Evolutionary conservation across 2,113 vertebrate species (phyloP).

Genomic region (Nerophis lumbriciformis): DNA sequence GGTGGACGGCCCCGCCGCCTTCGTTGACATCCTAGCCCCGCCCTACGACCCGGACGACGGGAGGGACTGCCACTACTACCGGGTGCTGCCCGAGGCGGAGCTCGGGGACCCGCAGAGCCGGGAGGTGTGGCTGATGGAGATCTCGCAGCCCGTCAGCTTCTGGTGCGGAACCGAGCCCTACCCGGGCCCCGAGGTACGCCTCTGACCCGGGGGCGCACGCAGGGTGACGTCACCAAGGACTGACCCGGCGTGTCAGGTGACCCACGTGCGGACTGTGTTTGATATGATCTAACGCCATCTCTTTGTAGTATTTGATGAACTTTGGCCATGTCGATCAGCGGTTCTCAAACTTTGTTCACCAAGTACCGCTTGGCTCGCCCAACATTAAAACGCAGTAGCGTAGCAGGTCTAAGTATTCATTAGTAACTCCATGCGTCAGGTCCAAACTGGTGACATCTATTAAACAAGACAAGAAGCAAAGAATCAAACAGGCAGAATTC

Average conservation of each 20-base stretch:
- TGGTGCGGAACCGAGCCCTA: conserved; percentile 93
- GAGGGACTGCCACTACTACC: conserved; percentile 93
- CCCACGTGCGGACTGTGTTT: too few species aligned
- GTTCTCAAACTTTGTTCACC: too few species aligned
- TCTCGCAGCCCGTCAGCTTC: conserved; percentile 85
- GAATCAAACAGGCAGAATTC: too few species aligned
- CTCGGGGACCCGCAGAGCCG: conserved; percentile 6
- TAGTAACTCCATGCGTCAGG: too few species aligned
- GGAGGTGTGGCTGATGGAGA: conserved; percentile 85
- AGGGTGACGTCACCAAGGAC: neutral
- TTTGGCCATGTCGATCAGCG: too few species aligned
- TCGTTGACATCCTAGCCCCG: conserved; percentile 92
- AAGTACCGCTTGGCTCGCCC: too few species aligned
- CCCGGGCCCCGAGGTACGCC: conserved; percentile 81
- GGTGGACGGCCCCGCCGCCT: conserved; percentile 86
- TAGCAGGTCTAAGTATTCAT: too few species aligned
- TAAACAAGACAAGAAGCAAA: too few species aligned
- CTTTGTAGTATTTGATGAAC: too few species aligned
- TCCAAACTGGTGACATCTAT: too few species aligned
- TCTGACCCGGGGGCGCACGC: conserved; percentile 17
- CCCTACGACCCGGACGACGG: conserved; percentile 91
- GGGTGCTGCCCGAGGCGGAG: conserved; percentile 63
- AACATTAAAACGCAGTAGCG: too few species aligned
- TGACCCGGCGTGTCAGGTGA: neutral
- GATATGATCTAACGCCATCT: too few species aligned